A percentile compares a stretch with the other conserved stretches of the same genome.
These are phyloP conservation scores for Chlorodrepanis virens DNA, from an alignment of 2,113 vertebrate genomes.

Conservation along the genomic window DNA sequence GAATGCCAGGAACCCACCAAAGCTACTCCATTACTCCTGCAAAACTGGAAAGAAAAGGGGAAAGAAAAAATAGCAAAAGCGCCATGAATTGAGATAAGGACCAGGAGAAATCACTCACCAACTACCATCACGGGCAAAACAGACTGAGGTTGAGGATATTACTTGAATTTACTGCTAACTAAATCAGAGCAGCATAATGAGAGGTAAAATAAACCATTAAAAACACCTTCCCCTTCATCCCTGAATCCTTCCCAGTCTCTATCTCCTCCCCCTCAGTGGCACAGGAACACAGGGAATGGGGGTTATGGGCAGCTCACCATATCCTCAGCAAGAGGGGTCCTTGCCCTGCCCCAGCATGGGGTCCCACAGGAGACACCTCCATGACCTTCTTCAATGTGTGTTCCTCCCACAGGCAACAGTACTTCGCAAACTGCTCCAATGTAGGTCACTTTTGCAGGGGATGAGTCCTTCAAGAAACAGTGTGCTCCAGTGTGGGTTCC, in stretches of 20 bases:
- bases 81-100: neutral
- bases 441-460: neutral
- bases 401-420: neutral
- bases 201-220: neutral
- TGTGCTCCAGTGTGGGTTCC: neutral
- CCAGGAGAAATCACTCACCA: neutral
- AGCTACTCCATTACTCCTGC: neutral
- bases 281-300: neutral
- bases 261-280: neutral
- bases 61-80: neutral
- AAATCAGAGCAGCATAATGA: neutral
- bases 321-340: neutral
- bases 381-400: neutral
- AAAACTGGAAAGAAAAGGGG: neutral
- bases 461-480: neutral
- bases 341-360: neutral
- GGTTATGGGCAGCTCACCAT: neutral
- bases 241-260: neutral
- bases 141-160: neutral
- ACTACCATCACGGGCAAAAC: neutral
- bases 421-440: neutral
- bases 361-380: neutral
- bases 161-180: neutral
- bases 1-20: neutral
- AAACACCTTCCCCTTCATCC: neutral